Conservation (phyloP, 1,140 invertebrate species). For the Bombus superbus region DNA sequence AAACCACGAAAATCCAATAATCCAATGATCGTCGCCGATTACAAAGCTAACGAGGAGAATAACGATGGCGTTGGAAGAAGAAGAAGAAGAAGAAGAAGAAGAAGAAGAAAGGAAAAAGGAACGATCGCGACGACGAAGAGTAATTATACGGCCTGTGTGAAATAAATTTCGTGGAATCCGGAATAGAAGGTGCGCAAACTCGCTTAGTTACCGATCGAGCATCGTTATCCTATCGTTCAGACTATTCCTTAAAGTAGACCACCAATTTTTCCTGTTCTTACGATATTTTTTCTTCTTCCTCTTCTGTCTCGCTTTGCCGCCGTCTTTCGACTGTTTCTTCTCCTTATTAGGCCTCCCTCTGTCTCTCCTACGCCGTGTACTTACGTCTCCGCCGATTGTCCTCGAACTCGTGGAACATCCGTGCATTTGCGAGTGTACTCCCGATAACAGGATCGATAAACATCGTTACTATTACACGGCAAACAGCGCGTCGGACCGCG, state of each 20-base stretch:
- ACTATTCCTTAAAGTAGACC: background rate
- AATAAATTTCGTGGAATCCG: background rate
- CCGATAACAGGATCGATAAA: conserved; percentile 81
- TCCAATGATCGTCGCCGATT: background rate
- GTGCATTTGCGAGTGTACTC: conserved; percentile 64
- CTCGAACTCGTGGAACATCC: conserved; percentile 49
- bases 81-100: background rate
- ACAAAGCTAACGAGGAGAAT: conserved; percentile 33
- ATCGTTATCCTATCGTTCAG: too few species aligned
- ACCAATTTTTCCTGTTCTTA: background rate
- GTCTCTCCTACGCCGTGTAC: conserved; percentile 48
- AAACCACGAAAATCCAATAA: too few species aligned
- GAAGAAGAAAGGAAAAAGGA: background rate
- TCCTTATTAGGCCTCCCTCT: background rate
- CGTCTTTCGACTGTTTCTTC: background rate
- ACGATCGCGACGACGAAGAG: background rate
- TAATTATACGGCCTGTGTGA: background rate
- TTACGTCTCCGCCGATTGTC: conserved; percentile 64
- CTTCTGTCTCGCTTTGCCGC: background rate
- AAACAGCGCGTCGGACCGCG: conserved; percentile 69
- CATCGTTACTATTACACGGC: conserved; percentile 79
- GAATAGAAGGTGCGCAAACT: background rate
- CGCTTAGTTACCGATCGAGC: background rate
- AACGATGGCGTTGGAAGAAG: background rate
- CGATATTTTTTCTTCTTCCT: background rate